Conservation (phyloP, 2,113 vertebrate genomes). For the Narcine bancroftii region DNA sequence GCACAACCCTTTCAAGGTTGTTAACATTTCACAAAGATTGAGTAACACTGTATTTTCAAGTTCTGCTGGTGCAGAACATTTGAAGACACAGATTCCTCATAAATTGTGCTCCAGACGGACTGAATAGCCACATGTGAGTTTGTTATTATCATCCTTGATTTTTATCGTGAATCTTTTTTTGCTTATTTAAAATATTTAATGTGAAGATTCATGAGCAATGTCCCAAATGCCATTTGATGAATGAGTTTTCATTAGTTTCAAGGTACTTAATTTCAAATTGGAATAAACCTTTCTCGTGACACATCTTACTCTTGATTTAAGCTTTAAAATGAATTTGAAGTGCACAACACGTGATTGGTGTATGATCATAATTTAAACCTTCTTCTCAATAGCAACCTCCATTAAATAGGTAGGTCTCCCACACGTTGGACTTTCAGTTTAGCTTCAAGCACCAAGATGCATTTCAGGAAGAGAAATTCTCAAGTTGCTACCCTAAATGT, state of each 20-base stretch:
- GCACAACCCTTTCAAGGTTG: background rate
- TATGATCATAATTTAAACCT: background rate
- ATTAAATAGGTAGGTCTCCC: background rate
- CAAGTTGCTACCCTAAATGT: background rate
- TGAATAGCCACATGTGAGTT: background rate
- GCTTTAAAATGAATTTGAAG: background rate
- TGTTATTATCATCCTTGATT: background rate
- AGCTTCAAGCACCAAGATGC: no score
- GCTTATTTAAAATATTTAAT: background rate
- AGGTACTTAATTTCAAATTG: background rate
- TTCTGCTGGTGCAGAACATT: background rate
- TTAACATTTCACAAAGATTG: background rate
- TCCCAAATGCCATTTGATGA: background rate
- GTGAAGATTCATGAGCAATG: background rate
- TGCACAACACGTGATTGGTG: background rate
- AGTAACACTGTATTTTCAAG: background rate
- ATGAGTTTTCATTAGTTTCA: background rate
- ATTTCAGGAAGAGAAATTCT: no score
- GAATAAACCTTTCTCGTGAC: background rate
- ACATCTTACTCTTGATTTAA: background rate
- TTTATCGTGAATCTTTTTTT: background rate
- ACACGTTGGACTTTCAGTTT: background rate
- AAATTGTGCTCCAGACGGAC: background rate
- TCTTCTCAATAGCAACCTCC: background rate
- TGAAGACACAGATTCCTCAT: background rate